Percentiles rank a stretch among this genome's conserved stretches.
phyloP scores from a whole-genome alignment of 2,797 vertebrate species.

The Sebastes aleutianus region DNA sequence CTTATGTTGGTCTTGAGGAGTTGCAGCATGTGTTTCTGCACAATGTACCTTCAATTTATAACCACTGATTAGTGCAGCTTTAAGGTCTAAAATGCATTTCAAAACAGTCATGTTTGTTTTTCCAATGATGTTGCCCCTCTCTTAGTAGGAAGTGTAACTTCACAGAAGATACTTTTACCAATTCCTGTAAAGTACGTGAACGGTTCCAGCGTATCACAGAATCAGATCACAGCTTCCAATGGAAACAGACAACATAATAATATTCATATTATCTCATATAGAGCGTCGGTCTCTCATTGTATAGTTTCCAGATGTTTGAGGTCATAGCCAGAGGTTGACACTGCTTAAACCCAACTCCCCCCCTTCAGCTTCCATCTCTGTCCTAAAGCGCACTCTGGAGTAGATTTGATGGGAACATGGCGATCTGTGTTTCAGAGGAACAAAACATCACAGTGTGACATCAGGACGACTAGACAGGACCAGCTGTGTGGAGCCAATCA shows the following conservation, averaged over 20 bases:
- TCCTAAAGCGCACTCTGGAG: neutral
- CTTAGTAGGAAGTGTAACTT: neutral
- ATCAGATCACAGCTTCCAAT: neutral
- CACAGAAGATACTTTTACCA: neutral
- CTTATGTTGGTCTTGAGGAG: no score
- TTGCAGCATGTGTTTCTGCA: no score
- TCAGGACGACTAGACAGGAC: neutral
- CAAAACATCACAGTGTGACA: neutral
- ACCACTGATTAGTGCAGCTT: no score
- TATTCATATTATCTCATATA: neutral
- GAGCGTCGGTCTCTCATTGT: neutral
- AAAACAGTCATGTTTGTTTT: no score
- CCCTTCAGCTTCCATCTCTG: no score
- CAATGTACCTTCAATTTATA: no score
- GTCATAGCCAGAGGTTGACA: neutral
- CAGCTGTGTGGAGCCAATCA: neutral
- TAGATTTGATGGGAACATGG: neutral
- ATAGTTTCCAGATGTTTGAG: conserved; percentile 33
- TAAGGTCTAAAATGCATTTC: no score
- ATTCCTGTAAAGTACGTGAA: no score
- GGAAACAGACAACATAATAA: neutral
- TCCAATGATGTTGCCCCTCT: no score
- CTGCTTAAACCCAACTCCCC: neutral
- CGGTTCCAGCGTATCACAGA: no score
- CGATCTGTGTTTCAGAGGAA: neutral